phyloP scores from a whole-genome alignment of 1,140 invertebrate genomes.

The Zaprionus inermis region DNA sequence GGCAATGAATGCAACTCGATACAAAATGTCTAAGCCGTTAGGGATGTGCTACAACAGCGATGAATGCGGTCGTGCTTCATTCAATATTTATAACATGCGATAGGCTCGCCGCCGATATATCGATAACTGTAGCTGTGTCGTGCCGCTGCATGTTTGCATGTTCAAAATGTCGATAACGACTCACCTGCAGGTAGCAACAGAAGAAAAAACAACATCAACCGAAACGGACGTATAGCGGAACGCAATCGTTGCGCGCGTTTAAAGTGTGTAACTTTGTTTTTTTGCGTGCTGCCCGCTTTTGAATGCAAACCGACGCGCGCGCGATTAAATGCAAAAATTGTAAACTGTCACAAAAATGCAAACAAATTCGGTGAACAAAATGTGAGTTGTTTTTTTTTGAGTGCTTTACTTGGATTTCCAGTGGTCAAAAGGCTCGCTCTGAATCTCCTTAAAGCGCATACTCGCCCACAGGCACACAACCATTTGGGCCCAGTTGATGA shows the following conservation, averaged over 20 bases:
- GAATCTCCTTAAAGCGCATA: slow-evolving; percentile 17
- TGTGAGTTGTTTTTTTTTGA: slow-evolving; percentile 25
- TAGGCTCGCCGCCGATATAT: not conserved
- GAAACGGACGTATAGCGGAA: slow-evolving; percentile 40
- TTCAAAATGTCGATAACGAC: slow-evolving; percentile 17
- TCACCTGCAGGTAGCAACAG: slow-evolving; percentile 27
- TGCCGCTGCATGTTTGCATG: not conserved
- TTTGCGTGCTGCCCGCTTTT: slow-evolving; percentile 7
- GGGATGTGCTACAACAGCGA: slow-evolving; percentile 12
- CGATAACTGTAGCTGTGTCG: slow-evolving; percentile 12
- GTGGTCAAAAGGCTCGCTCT: not conserved
- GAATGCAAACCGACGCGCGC: slow-evolving; percentile 18
- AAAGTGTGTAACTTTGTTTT: slow-evolving; percentile 22
- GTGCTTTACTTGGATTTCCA: not conserved
- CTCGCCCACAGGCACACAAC: not conserved
- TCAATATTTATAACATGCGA: not conserved
- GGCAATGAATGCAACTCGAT: slow-evolving; percentile 27
- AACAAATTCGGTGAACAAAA: slow-evolving; percentile 27
- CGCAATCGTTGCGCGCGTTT: slow-evolving; percentile 42
- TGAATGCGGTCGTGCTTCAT: not conserved
- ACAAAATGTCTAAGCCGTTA: slow-evolving; percentile 33
- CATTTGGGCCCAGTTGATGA: not conserved
- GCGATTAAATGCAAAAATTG: slow-evolving; percentile 25
- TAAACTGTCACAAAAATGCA: slow-evolving; percentile 6
- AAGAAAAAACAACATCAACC: slow-evolving; percentile 41